Base-by-base conservation (phyloP, 2,888 invertebrate genomes). In the Meliscaeva auricollis region DNA sequence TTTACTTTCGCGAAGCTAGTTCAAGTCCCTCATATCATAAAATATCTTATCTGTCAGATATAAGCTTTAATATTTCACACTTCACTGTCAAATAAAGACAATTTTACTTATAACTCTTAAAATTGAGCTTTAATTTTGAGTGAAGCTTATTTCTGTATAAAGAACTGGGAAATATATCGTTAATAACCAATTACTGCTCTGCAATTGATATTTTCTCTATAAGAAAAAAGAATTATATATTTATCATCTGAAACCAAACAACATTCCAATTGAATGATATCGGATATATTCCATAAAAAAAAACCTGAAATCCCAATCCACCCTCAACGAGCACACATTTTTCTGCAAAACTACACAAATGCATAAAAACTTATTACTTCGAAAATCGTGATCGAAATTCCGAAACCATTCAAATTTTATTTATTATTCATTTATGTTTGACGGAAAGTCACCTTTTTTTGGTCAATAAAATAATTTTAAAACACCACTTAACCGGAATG, bases 281-380 rank as follows among this genome's bases (percentile, higher is more conserved):
- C 35, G 56, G 62, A 58, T 38, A 9, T 74, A 69, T 64, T 64
- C 56, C 48, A 68, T 56, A 11, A 4, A 17, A 1, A 17, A 32
- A 9, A 11, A 17, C 32, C 6, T 52, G 50, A 69, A 11, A 9
- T 26, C 22, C 15, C 74, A 74, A 70, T 79, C 48, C 58, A 58
- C 52, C 35, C 44, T 44, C n/a, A 15, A 46, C 15, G 52, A 64
- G 64, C 26, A 26, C 26, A 26, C 26, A 11, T 13, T 35, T 60
- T 52, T 72, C 75, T 54, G 46, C 48, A 26, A 75, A 84, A 56
- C 38, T 46, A 54, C 64, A 62, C 22, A 66, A 54, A 85, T n/a
- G n/a, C n/a, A n/a, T 80, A 73, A 85, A 79, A 77, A 75, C 81
- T 81, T 81, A 81, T 80, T 76, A 80, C 81, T 58, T 50, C 56